A percentile compares a stretch with the other conserved stretches of the same genome.
Evolutionary conservation across 2,797 vertebrate genomes (phyloP).

Genomic region (Hephaestus fuliginosus): DNA sequence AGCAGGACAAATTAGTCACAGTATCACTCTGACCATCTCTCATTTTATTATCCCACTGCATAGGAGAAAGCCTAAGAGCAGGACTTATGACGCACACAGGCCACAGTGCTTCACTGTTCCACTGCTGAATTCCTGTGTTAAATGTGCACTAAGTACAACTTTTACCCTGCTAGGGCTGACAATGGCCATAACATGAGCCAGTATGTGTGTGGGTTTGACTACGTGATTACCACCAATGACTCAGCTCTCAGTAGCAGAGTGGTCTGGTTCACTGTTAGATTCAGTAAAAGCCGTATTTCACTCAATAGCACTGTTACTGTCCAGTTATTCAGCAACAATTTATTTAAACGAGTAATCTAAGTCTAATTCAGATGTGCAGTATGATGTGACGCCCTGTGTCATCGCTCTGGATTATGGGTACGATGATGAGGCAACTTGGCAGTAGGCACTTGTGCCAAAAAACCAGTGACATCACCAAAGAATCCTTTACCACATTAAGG

Average conservation of each 20-base stretch:
- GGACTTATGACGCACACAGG: neutral
- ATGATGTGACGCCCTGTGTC: neutral
- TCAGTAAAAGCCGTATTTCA: neutral
- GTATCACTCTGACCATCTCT: neutral
- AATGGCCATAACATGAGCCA: neutral
- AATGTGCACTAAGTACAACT: neutral
- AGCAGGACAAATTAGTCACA: slow-evolving; percentile 8
- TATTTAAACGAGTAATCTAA: neutral
- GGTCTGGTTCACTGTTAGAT: neutral
- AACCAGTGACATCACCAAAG: slow-evolving; percentile 17
- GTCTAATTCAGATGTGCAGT: slow-evolving; percentile 6
- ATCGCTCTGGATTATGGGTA: slow-evolving; percentile 27
- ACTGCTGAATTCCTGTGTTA: slow-evolving; percentile 19
- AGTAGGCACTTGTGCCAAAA: slow-evolving; percentile 34
- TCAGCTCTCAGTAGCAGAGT: neutral
- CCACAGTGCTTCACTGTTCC: neutral
- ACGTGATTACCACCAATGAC: neutral
- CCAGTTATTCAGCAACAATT: neutral
- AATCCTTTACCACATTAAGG: slow-evolving; percentile 15
- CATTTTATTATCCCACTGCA: neutral
- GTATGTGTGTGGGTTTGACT: neutral
- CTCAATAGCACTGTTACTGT: neutral
- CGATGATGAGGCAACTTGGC: slow-evolving; percentile 23
- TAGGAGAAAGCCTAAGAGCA: neutral
- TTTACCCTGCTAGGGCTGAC: neutral